These are phyloP conservation scores for Pristionchus mayeri DNA, from an alignment of 2,888 invertebrate genomes.

Conservation along the genomic window DNA sequence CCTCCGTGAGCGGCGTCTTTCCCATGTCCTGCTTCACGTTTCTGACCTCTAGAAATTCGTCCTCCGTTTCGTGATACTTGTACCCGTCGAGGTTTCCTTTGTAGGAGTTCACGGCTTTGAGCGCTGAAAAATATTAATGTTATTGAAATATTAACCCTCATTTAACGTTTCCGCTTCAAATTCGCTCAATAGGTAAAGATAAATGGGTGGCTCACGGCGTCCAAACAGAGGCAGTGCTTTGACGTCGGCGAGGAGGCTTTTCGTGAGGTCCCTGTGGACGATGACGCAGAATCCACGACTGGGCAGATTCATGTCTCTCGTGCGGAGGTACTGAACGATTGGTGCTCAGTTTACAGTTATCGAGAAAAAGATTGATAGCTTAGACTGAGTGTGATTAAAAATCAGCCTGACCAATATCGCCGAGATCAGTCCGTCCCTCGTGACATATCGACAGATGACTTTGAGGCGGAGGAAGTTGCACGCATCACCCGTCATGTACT, in stretches of 20 bases:
- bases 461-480: conserved; percentile 27
- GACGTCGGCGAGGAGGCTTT: not conserved
- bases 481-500: not conserved
- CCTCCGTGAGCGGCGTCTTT: not conserved
- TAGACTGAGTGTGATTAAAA: too few species aligned
- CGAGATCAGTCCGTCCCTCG: not conserved
- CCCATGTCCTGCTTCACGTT: not conserved
- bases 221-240: not conserved
- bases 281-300: conserved; percentile 12
- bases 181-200: too few species aligned
- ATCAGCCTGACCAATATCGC: not conserved
- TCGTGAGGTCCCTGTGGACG: not conserved
- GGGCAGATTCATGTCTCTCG: not conserved
- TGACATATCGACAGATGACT: conserved; percentile 25
- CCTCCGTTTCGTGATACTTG: not conserved
- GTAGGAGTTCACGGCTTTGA: not conserved
- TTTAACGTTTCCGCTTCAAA: too few species aligned
- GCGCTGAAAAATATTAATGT: too few species aligned
- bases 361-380: too few species aligned
- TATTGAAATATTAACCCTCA: too few species aligned
- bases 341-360: too few species aligned
- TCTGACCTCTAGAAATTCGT: not conserved
- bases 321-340: not conserved
- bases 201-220: not conserved
- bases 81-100: not conserved